phyloP scores from a whole-genome alignment of 2,888 invertebrate genomes.

The Poecilobothrus nobilitatus region DNA sequence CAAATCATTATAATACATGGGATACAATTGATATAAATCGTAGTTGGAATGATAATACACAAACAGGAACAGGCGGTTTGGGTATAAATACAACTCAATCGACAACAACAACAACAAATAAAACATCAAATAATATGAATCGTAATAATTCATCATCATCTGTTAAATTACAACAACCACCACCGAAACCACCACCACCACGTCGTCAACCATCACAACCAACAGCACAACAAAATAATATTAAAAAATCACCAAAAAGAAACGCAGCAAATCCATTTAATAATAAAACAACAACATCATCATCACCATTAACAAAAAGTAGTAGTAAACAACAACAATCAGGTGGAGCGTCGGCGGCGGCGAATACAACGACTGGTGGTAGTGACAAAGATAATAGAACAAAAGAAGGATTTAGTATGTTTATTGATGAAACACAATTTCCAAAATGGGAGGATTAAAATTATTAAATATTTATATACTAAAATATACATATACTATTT shows the following conservation, averaged over 20 bases:
- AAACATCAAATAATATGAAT: slow-evolving; percentile 18
- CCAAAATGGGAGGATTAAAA: slow-evolving; percentile 60
- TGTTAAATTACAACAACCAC: slow-evolving; percentile 24
- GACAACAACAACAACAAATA: slow-evolving; percentile 35
- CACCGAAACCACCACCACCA: slow-evolving; percentile 26
- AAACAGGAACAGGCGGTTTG: slow-evolving; percentile 28
- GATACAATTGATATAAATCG: slow-evolving; percentile 37
- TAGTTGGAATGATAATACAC: slow-evolving; percentile 41
- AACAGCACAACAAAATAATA: slow-evolving; percentile 25
- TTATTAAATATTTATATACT: background rate
- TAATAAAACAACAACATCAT: slow-evolving; percentile 15
- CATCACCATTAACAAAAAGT: slow-evolving; percentile 23
- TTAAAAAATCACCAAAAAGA: background rate
- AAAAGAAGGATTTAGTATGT: slow-evolving; percentile 43
- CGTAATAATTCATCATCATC: slow-evolving; percentile 24
- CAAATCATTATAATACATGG: slow-evolving; percentile 23
- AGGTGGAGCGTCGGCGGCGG: slow-evolving; percentile 14
- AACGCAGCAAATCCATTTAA: background rate
- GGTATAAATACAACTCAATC: slow-evolving; percentile 24
- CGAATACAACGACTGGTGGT: slow-evolving; percentile 24
- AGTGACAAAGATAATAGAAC: slow-evolving; percentile 28
- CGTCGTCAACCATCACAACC: slow-evolving; percentile 25
- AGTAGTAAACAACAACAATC: slow-evolving; percentile 6
- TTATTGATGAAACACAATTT: slow-evolving; percentile 52
- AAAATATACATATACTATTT: background rate